Conservation (phyloP, 2,888 invertebrate species). For the Erynnis tages region DNA sequence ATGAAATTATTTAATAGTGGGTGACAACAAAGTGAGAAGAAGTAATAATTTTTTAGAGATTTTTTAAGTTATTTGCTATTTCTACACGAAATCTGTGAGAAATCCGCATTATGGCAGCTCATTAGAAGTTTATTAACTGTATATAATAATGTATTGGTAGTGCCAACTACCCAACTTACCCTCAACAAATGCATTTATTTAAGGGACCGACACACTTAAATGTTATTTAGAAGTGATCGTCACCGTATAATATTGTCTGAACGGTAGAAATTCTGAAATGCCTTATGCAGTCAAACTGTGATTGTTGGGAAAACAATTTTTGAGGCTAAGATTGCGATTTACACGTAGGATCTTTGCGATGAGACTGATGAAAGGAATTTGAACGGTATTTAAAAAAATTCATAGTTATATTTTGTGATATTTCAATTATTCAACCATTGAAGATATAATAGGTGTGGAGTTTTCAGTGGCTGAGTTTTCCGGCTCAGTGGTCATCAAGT, state of each 20-base stretch:
- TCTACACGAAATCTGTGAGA: no score
- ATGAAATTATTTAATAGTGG: no score
- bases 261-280: slow-evolving; percentile 32
- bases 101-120: no score
- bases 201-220: no score
- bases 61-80: no score
- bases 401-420: not conserved
- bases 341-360: slow-evolving; percentile 32
- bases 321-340: slow-evolving; percentile 38
- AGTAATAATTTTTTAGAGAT: no score
- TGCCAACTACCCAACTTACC: no score
- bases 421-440: not conserved
- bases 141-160: no score
- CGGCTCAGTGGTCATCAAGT: no score
- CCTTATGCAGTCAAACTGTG: slow-evolving; percentile 50
- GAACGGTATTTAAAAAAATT: slow-evolving; percentile 29
- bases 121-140: no score
- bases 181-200: no score
- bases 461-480: not conserved
- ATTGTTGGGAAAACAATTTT: slow-evolving; percentile 37
- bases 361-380: slow-evolving; percentile 38
- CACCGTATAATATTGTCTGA: not conserved
- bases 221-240: slow-evolving; percentile 2
- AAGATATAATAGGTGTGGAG: not conserved
- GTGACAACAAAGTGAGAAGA: no score